A percentile compares a stretch with the other conserved stretches of the same genome.
Evolutionary conservation across 2,113 vertebrate genomes (phyloP).

Genomic region (Albula goreensis): DNA sequence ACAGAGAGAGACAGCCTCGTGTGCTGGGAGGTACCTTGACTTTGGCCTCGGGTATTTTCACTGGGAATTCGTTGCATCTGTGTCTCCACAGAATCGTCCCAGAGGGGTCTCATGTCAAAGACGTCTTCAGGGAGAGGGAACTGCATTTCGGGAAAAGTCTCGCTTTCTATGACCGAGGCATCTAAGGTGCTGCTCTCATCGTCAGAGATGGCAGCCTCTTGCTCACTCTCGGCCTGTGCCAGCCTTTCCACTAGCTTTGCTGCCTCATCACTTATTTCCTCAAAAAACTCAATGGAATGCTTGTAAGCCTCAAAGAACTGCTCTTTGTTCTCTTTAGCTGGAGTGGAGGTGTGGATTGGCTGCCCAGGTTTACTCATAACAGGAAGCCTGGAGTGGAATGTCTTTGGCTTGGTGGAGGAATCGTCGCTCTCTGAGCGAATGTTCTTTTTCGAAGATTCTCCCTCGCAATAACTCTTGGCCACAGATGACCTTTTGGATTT

Average conservation of each 20-base stretch:
- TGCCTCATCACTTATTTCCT: constrained; percentile 94
- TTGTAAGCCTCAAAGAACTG: constrained; percentile 78
- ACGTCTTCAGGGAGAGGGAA: constrained; percentile 87
- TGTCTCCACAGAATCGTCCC: constrained; percentile 97
- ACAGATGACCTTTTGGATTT: constrained; percentile 75
- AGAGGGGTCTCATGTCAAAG: constrained; percentile 95
- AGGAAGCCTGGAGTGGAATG: constrained; percentile 84
- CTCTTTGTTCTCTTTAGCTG: constrained; percentile 80
- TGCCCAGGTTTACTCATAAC: constrained; percentile 78
- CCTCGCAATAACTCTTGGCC: constrained; percentile 82
- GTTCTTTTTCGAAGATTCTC: constrained; percentile 73
- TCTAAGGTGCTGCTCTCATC: constrained; percentile 94
- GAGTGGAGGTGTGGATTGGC: constrained; percentile 58
- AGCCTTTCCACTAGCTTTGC: constrained; percentile 92
- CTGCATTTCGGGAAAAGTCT: constrained; percentile 83
- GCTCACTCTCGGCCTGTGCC: constrained; percentile 84
- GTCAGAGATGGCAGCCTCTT: constrained; percentile 81
- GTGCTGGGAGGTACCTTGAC: constrained; percentile 94
- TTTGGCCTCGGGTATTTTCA: constrained; percentile 86
- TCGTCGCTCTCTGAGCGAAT: constrained; percentile 77
- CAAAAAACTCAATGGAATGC: constrained; percentile 88
- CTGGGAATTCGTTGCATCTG: constrained; percentile 98
- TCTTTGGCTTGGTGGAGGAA: constrained; percentile 75
- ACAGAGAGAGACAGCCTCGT: constrained; percentile 85
- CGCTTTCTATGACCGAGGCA: constrained; percentile 87